Percentiles rank a stretch among this genome's conserved stretches.
These are phyloP conservation scores for Colius striatus DNA, from an alignment of 2,113 vertebrate genomes.

Conservation along the genomic window DNA sequence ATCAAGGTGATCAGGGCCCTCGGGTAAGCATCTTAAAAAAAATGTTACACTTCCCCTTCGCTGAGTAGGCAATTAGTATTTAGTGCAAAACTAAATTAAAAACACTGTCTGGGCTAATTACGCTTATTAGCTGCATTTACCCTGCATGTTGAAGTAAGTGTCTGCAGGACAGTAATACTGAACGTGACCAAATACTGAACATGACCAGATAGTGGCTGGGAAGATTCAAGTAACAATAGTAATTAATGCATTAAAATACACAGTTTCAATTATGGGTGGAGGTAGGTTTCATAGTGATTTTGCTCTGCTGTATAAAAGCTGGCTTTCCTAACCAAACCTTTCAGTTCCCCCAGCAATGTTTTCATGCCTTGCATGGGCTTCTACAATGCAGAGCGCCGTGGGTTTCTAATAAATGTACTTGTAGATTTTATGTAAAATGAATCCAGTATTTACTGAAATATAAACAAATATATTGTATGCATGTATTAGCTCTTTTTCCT, in stretches of 20 bases:
- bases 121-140: slow-evolving; percentile 70
- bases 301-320: slow-evolving; percentile 13
- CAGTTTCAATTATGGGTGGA: neutral
- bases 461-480: slow-evolving; percentile 23
- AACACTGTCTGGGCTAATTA: slow-evolving; percentile 67
- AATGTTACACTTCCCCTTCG: slow-evolving; percentile 71
- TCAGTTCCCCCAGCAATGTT: neutral
- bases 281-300: neutral
- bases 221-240: neutral
- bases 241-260: neutral
- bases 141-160: slow-evolving; percentile 70
- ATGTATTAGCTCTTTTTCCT: slow-evolving; percentile 38
- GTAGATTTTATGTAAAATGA: slow-evolving; percentile 17
- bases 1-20: slow-evolving; percentile 99
- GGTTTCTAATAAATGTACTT: slow-evolving; percentile 13
- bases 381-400: slow-evolving; percentile 21
- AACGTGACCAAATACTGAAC: neutral
- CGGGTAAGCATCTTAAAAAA: slow-evolving; percentile 91
- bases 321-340: slow-evolving; percentile 58
- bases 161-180: slow-evolving; percentile 60
- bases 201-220: neutral
- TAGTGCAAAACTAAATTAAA: slow-evolving; percentile 61
- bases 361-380: slow-evolving; percentile 43
- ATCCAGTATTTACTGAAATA: slow-evolving; percentile 28
- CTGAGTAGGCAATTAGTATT: slow-evolving; percentile 67